A percentile compares a stretch with the other conserved stretches of the same genome.
These are phyloP conservation scores for Clivina fossor DNA, from an alignment of 2,888 invertebrate genomes.

Conservation along the genomic window DNA sequence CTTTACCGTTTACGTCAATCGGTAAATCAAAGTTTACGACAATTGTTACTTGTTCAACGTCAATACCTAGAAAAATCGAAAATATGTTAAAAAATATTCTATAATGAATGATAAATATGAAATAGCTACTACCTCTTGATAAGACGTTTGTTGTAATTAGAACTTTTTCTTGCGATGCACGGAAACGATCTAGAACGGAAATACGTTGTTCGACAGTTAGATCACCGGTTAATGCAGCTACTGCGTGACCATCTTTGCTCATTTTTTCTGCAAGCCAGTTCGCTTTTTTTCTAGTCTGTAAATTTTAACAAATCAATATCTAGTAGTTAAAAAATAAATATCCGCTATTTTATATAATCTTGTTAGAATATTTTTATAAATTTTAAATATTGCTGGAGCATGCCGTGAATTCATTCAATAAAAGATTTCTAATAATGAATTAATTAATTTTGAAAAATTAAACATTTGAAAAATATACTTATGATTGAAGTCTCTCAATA, in stretches of 20 bases:
- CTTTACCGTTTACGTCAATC: constrained; percentile 74
- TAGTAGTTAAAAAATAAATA: too few relatives aligned
- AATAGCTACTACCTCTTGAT: constrained; percentile 62
- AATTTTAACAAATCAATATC: too few relatives aligned
- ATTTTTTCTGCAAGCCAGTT: constrained; percentile 87
- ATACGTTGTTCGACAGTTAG: constrained; percentile 92
- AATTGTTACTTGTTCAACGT: constrained; percentile 95
- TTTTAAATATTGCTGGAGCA: too few relatives aligned
- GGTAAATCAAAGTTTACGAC: constrained; percentile 99
- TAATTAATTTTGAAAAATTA: too few relatives aligned
- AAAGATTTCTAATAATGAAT: too few relatives aligned
- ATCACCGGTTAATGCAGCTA: constrained; percentile 91
- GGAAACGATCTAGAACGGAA: constrained; percentile 86
- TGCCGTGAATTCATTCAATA: too few relatives aligned
- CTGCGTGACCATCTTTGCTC: constrained; percentile 90
- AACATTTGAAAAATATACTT: too few relatives aligned
- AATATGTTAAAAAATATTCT: constrained; percentile 20
- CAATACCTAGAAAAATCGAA: constrained; percentile 69
- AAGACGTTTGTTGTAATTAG: constrained; percentile 91
- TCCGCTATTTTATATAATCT: too few relatives aligned
- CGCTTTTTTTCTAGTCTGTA: constrained; percentile 84
- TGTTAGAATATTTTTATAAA: too few relatives aligned
- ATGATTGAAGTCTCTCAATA: too few relatives aligned
- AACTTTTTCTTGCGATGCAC: constrained; percentile 90
- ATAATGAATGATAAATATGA: constrained; percentile 7